phyloP scores from a whole-genome alignment of 2,113 vertebrate species.

The Myotis brandtii region DNA sequence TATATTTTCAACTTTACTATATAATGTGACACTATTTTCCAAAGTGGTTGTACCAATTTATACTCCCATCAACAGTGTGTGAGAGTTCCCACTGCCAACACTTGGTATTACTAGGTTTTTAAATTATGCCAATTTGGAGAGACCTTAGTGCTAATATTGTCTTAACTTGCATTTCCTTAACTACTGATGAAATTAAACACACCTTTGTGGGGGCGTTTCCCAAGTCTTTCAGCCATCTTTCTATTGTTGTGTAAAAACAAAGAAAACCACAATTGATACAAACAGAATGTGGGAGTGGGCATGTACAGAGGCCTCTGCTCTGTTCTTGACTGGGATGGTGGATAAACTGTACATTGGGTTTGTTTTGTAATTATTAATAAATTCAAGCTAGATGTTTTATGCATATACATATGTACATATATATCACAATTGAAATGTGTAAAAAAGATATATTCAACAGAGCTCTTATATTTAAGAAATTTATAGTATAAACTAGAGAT shows the following conservation, averaged over 20 bases:
- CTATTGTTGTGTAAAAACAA: not conserved
- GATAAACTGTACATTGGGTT: not conserved
- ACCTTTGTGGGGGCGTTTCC: not conserved
- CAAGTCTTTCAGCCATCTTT: not conserved
- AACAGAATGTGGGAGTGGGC: not conserved
- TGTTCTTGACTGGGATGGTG: not conserved
- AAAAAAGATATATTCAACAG: not conserved
- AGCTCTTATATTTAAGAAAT: not conserved
- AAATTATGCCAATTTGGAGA: not conserved
- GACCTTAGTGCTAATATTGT: not conserved
- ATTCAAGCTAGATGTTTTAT: not conserved
- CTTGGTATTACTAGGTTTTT: not conserved
- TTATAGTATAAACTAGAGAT: not conserved
- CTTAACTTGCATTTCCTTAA: not conserved
- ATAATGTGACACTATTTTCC: not conserved
- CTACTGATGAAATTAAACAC: not conserved
- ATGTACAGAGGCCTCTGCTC: not conserved
- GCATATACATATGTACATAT: not conserved
- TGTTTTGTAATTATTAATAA: not conserved
- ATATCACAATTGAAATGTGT: not conserved
- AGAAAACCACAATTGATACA: not conserved
- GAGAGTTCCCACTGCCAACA: not conserved
- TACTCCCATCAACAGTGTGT: not conserved
- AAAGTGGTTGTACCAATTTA: not conserved
- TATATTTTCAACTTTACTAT: not conserved